These are phyloP conservation scores for Melanchra persicariae DNA, from an alignment of 2,888 invertebrate genomes.

Conservation along the genomic window DNA sequence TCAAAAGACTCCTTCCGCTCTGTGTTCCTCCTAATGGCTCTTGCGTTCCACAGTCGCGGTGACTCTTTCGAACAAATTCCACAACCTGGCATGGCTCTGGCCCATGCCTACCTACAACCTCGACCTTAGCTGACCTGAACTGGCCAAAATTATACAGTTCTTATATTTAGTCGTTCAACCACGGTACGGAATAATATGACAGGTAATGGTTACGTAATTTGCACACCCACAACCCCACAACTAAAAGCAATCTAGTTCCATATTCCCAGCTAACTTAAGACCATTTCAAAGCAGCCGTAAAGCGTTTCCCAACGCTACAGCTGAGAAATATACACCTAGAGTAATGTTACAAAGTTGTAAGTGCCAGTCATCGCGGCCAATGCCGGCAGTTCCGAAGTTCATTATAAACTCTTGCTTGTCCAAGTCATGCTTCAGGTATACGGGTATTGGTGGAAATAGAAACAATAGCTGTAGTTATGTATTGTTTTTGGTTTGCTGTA, in stretches of 20 bases:
- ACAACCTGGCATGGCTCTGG: no score
- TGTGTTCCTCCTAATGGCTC: no score
- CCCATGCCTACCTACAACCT: no score
- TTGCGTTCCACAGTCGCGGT: no score
- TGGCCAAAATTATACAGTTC: no score
- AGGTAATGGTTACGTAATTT: not conserved
- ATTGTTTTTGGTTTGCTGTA: not conserved
- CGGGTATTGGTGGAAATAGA: not conserved
- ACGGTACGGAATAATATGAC: not conserved
- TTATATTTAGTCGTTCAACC: not conserved
- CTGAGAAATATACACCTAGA: constrained; percentile 28
- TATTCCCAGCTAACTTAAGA: constrained; percentile 3
- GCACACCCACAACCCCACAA: not conserved
- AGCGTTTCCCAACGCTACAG: constrained; percentile 13
- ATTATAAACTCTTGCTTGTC: constrained; percentile 48
- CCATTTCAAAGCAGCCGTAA: constrained; percentile 22
- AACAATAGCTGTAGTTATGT: constrained; percentile 19
- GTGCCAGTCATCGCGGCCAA: constrained; percentile 55
- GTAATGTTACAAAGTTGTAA: constrained; percentile 49
- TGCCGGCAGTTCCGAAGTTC: constrained; percentile 54
- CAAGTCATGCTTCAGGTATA: constrained; percentile 44
- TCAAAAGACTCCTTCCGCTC: no score
- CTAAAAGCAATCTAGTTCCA: constrained; percentile 23
- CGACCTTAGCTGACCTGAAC: no score
- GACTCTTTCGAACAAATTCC: no score